Conservation (phyloP, 2,888 invertebrate genomes). For the Calameuta idolon region DNA sequence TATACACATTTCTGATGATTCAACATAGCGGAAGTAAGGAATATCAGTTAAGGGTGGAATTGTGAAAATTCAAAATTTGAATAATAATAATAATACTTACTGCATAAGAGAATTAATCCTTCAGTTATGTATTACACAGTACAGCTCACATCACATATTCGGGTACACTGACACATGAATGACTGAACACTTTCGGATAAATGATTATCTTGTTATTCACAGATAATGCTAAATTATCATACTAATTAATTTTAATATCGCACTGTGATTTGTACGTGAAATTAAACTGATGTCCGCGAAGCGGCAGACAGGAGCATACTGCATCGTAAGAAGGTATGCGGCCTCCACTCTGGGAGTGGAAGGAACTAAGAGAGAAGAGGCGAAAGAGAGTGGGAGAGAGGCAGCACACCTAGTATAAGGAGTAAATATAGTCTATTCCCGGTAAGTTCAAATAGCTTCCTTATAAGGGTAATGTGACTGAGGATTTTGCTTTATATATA, state of each 20-base stretch:
- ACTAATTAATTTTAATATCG: background rate
- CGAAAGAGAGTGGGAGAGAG: slow-evolving; percentile 1
- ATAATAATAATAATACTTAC: background rate
- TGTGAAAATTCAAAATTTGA: background rate
- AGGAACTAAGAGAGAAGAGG: slow-evolving; percentile 47
- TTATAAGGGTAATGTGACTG: background rate
- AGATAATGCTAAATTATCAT: background rate
- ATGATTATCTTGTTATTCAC: background rate
- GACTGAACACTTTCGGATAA: background rate
- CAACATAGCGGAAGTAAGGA: background rate
- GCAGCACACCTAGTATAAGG: slow-evolving; percentile 2
- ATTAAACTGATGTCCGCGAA: slow-evolving; percentile 58
- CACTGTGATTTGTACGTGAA: slow-evolving; percentile 22
- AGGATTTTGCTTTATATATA: background rate
- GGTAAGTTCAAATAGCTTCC: slow-evolving; percentile 26
- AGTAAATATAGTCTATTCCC: slow-evolving; percentile 34
- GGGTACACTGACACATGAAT: background rate
- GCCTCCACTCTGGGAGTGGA: slow-evolving; percentile 58
- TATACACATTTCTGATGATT: background rate
- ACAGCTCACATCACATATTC: background rate
- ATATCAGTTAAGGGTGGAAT: background rate
- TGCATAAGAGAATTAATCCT: background rate
- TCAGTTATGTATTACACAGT: background rate
- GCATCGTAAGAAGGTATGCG: slow-evolving; percentile 64
- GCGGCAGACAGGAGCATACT: slow-evolving; percentile 60